Base-by-base conservation (phyloP, 2,797 vertebrate genomes). In the Vultur gryphus region DNA sequence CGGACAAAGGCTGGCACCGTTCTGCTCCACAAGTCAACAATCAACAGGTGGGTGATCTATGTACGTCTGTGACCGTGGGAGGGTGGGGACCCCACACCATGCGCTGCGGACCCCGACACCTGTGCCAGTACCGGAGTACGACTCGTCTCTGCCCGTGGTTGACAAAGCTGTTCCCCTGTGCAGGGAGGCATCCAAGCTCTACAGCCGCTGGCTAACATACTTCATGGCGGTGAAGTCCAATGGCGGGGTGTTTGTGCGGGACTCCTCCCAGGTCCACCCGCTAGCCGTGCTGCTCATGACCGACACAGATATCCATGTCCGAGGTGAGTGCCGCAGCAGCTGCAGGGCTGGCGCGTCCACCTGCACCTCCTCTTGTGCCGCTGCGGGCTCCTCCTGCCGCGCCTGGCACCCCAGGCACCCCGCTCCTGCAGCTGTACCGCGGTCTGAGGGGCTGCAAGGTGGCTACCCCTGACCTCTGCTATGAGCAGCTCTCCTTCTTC, bases 131-230 rank as follows among this genome's bases (percentile, higher is more conserved):
- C 58, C 31, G 1, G 25, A 11, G 49, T 4, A 3, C 6, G 1
- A 1, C n/a, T 1, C 2, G 1, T 29, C 49, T 29, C 29, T 10
- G 54, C 48, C 3, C 1, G 6, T 6, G 41, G 31, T 15, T 94
- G 66, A 95, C 5, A 0, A 43, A 9, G 69, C 37, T 69, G 18
- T 62, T 62, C 3, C n/a, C 64, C 72, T 28, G 17, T 4, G 24
- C 95, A 98, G 98, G 97, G 98, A 98, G 91, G 98, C 98, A 0
- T 97, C 98, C 4, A 91, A 98, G 41, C 97, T 99, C 12, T 98
- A 98, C 51, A 99, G 99, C 97, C 99, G 99, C 51, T 99, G 99
- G 99, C 97, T 99, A 75, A 99, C 99, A 0, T 99, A 99, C 94
- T 99, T 99, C 98, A 99, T 98, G 71, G 99, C 99, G 0, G 98